Evolutionary conservation across 2,113 vertebrate species (phyloP).

Genomic region (Pogona vitticeps): DNA sequence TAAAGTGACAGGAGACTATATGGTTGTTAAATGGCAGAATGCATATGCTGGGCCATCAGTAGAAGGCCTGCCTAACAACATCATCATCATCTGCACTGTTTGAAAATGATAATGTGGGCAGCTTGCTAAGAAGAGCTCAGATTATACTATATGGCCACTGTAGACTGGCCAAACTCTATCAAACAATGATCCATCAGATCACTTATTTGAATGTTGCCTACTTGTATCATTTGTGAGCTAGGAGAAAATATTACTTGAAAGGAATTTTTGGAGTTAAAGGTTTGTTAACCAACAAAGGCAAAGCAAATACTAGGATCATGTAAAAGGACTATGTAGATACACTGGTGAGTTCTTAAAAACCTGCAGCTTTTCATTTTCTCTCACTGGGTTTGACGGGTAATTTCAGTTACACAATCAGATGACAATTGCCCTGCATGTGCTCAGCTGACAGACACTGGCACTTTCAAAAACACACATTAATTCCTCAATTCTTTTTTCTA

Average conservation of each 20-base stretch:
- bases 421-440: not conserved
- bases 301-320: not conserved
- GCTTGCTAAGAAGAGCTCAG: constrained; percentile 18
- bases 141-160: not conserved
- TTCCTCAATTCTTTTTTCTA: not conserved
- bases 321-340: not conserved
- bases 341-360: not conserved
- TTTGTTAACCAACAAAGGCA: not conserved
- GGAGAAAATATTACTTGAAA: constrained; percentile 52
- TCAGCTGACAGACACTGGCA: not conserved
- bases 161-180: constrained; percentile 38
- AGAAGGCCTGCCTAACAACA: not conserved
- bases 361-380: constrained; percentile 3
- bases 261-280: constrained; percentile 45
- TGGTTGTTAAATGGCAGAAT: constrained; percentile 26
- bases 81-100: not conserved
- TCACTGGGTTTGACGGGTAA: not conserved
- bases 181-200: constrained; percentile 33
- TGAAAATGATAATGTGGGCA: not conserved
- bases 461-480: fast-evolving
- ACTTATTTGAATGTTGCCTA: constrained; percentile 35
- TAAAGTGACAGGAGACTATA: not conserved
- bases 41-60: not conserved
- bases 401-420: not conserved
- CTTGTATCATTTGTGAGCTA: constrained; percentile 49